A percentile compares a stretch with the other conserved stretches of the same genome.
These are phyloP conservation scores for Myopa testacea DNA, from an alignment of 2,888 invertebrate species.

Conservation along the genomic window DNA sequence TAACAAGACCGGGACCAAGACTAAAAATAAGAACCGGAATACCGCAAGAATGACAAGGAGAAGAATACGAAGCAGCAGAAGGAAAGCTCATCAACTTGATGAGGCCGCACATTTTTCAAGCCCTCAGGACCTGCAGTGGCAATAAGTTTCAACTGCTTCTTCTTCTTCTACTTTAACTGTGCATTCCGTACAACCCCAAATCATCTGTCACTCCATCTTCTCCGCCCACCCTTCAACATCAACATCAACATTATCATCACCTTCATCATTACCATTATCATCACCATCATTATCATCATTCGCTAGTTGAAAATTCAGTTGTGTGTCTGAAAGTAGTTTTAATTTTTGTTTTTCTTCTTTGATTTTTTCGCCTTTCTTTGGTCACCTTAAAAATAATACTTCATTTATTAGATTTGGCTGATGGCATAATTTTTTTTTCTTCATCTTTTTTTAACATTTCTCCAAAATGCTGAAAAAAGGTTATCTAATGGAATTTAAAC, in stretches of 20 bases:
- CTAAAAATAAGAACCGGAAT: neutral
- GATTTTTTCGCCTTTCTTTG: too few relatives aligned
- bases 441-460: neutral
- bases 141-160: neutral
- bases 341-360: too few relatives aligned
- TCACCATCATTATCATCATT: neutral
- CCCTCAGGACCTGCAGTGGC: neutral
- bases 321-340: neutral
- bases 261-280: neutral
- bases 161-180: too few relatives aligned
- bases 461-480: too few relatives aligned
- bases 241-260: neutral
- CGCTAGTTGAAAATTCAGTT: neutral
- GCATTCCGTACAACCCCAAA: too few relatives aligned
- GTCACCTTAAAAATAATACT: neutral
- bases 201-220: too few relatives aligned
- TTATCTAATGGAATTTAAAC: too few relatives aligned
- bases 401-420: neutral
- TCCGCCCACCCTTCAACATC: neutral
- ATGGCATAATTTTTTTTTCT: neutral
- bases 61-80: neutral
- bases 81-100: neutral
- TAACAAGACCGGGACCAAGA: too few relatives aligned
- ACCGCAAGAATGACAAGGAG: neutral
- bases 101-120: neutral